These are phyloP conservation scores for Caenorhabditis remanei DNA, from an alignment of 1,140 invertebrate genomes.

Conservation along the genomic window DNA sequence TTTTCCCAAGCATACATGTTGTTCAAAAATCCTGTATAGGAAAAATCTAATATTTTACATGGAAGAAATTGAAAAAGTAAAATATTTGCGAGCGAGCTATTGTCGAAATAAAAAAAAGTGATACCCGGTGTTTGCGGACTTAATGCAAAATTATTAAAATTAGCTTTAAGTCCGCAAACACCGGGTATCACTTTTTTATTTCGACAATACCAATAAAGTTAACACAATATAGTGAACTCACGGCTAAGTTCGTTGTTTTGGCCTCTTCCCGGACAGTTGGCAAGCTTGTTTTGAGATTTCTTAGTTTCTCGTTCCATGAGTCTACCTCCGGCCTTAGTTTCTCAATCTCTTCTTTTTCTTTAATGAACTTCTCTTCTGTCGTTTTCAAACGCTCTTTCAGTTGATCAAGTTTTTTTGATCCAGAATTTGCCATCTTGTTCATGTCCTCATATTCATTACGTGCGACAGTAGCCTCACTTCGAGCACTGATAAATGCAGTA, in stretches of 20 bases:
- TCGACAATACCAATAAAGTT: not conserved
- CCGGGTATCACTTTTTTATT: no score
- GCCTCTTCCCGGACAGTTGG: not conserved
- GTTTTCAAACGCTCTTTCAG: not conserved
- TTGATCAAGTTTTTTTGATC: not conserved
- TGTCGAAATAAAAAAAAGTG: no score
- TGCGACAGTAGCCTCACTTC: conserved; percentile 81
- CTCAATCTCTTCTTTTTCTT: not conserved
- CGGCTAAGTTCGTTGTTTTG: not conserved
- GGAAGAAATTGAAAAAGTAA: not conserved
- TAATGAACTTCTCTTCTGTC: not conserved
- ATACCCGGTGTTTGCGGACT: no score
- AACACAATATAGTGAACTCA: not conserved
- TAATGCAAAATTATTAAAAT: no score
- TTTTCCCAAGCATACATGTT: not conserved
- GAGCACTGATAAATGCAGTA: conserved; percentile 78
- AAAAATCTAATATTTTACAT: no score
- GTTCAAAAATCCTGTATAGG: no score
- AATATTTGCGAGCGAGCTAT: not conserved
- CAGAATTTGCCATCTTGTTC: conserved; percentile 34
- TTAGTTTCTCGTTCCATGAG: not conserved
- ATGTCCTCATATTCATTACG: conserved; percentile 83
- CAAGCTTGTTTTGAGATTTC: not conserved
- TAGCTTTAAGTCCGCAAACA: no score
- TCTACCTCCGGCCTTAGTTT: not conserved